Evolutionary conservation across 2,797 vertebrate species (phyloP), one percentile per base, ranked within the genome.

Genomic region (Aplochiton taeniatus): DNA sequence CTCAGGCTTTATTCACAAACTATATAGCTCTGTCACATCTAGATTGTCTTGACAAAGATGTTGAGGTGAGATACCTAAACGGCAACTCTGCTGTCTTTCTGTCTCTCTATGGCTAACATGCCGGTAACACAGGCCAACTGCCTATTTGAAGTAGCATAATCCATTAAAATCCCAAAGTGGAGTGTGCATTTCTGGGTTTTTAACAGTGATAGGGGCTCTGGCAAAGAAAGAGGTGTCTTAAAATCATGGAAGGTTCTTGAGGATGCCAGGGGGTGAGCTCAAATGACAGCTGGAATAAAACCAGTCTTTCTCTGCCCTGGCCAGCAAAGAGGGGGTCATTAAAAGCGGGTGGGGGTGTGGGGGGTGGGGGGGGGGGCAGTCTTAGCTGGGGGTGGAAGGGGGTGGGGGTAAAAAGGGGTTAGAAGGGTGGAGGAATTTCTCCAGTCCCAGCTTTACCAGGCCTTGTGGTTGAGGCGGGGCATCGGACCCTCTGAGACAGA

Each of bases 221-320:
- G 8, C 54, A 64, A 57, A 76, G 75, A 73, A 77, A 83, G 75
- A 13, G 56, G 63, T 41, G 52, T 79, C 57, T 58, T 66, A 53
- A 52, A 69, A 68, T 72, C 72, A 77, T 17, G 16, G 80, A 87
- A 89, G 85, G 84, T 83, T 77, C 76, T 67, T 68, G 18, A 70
- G 78, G 78, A 79, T 80, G 82, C 77, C 64, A 5, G 60, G 70
- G 31, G 75, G 79, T 82, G 89, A 90, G 84, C 72, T 73, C 73
- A 73, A 80, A 83, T 87, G 89, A 91, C 91, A 93, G 90, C 90
- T 93, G 91, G 82, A 77, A 70, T 68, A 2, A 31, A 73, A 80
- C 60, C 66, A 75, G 79, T 86, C 76, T 88, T 89, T 91, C 88
- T 89, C 78, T 85, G 76, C 75, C 66, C 69, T 78, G 73, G 43